Evolutionary conservation across 2,113 vertebrate genomes (phyloP).

Genomic region (Ctenodactylus gundi): DNA sequence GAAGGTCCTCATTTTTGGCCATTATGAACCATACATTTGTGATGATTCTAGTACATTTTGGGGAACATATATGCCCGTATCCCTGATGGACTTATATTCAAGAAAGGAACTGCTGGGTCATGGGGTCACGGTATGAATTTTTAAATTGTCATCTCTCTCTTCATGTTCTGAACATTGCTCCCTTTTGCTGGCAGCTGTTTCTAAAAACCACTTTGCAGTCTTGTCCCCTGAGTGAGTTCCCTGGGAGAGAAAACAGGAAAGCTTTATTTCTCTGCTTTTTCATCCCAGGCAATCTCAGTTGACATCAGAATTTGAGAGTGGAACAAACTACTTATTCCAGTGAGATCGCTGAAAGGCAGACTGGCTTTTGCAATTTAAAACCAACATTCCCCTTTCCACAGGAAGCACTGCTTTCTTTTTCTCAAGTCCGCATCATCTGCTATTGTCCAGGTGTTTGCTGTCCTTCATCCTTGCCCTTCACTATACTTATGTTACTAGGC

Average conservation of each 20-base stretch:
- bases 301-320: neutral
- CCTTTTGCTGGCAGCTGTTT: neutral
- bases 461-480: neutral
- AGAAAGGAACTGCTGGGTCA: neutral
- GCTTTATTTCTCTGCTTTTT: neutral
- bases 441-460: neutral
- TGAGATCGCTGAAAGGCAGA: neutral
- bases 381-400: neutral
- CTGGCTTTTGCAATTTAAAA: constrained; percentile 21
- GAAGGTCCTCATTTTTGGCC: too few species aligned
- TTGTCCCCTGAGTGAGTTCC: neutral
- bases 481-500: neutral
- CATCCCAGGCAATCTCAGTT: neutral
- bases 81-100: neutral
- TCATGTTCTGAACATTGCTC: neutral
- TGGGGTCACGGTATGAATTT: neutral
- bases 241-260: neutral
- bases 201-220: neutral
- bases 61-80: neutral
- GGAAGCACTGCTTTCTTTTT: neutral
- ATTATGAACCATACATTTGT: neutral
- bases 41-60: neutral
- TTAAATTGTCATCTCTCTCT: neutral
- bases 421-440: neutral
- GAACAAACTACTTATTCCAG: neutral